These are phyloP conservation scores for Penaeus vannamei DNA, from an alignment of 1,140 invertebrate genomes.

Conservation along the genomic window DNA sequence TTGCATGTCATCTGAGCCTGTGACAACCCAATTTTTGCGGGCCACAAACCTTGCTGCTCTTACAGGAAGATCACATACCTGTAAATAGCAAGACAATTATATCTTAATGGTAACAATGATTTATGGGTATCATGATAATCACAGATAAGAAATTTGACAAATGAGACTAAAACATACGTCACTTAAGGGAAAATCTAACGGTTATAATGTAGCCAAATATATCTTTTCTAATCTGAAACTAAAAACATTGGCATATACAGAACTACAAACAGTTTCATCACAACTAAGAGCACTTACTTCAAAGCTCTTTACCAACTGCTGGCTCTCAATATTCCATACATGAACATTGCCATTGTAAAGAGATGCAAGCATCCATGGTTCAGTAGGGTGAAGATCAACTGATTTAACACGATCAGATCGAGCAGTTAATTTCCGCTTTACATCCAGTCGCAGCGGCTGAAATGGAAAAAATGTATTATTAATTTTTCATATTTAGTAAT, in stretches of 20 bases:
- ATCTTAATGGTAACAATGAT: too few species aligned
- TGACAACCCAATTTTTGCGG: slow-evolving; percentile 98
- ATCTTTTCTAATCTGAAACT: too few species aligned
- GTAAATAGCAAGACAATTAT: slow-evolving; percentile 25
- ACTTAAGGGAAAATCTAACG: too few species aligned
- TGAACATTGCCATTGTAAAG: slow-evolving; percentile 99
- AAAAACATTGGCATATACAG: not conserved
- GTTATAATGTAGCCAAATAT: too few species aligned
- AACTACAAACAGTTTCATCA: not conserved
- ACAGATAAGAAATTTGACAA: too few species aligned
- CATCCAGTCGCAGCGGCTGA: slow-evolving; percentile 93
- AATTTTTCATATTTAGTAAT: not conserved
- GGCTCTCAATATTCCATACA: slow-evolving; percentile 98
- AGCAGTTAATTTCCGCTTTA: slow-evolving; percentile 97
- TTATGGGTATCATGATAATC: too few species aligned
- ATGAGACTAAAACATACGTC: too few species aligned
- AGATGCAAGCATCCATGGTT: slow-evolving; percentile 98
- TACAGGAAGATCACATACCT: slow-evolving; percentile 96
- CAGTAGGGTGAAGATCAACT: slow-evolving; percentile 96
- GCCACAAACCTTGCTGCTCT: slow-evolving; percentile 95
- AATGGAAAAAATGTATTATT: not conserved
- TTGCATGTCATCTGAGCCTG: slow-evolving; percentile 97
- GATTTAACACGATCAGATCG: slow-evolving; percentile 98
- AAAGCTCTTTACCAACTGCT: slow-evolving; percentile 94
- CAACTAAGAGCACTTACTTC: slow-evolving; percentile 75